Base-by-base conservation (phyloP, 2,888 invertebrate species). In the Eristalis intricaria region DNA sequence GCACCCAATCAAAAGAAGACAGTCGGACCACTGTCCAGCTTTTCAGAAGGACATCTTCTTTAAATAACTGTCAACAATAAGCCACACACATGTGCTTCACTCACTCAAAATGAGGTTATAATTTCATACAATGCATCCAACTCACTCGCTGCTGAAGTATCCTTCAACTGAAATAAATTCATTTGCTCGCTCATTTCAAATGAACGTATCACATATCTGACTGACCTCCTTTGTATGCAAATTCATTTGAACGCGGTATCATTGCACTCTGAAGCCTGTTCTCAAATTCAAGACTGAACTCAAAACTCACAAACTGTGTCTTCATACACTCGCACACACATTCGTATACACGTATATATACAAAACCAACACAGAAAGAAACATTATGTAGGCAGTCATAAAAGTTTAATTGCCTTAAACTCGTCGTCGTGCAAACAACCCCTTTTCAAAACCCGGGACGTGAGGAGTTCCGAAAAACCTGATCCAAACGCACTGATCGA, bases 161-260 rank as follows among this genome's bases (percentile, higher is more conserved):
- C 50, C 50, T 50, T 70, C 58, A 82, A 65, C 75, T 75, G 23
- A 58, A 75, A 70, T 70, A 58, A 38, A 69, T 81, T 60, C 38
- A 23, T 74, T 74, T 43, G 43, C 15, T 43, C 43, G 43, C n/a
- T 15, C 43, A 43, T 19, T 50, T 69, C 29, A 70, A 32, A 75
- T 80, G 74, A 56, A 43, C 50, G 60, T 69, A 74, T 50, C 75
- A 75, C 81, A 75, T 71, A 71, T 38, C 76, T 71, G 70, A 82
- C 76, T 76, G 70, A 82, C 82, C 76, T 60, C 69, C 69, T 69
- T 81, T 69, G 58, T 75, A 64, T 64, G 63, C 63, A 32, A 43
- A 80, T 50, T 22, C 26, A 60, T 26, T 26, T 26, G 0, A 26
- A 11, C 60, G 13, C 26, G 26, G 60, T 29, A 60, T 50, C 50